Percentiles rank a stretch among this genome's conserved stretches.
These are phyloP conservation scores for Plutella xylostella DNA, from an alignment of 2,888 invertebrate species.

Conservation along the genomic window DNA sequence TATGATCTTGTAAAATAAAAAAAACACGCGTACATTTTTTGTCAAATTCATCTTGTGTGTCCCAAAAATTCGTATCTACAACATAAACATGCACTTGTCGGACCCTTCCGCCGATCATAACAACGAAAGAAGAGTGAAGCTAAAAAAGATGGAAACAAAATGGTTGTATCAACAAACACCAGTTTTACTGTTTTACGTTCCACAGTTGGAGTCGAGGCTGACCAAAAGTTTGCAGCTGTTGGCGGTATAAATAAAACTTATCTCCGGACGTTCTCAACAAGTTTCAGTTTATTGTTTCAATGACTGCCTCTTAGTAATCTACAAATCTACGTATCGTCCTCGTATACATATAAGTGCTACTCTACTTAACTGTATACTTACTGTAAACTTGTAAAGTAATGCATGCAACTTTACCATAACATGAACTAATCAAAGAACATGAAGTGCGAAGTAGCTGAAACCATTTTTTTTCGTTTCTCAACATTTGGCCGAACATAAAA, in stretches of 20 bases:
- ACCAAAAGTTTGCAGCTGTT: slow-evolving; percentile 71
- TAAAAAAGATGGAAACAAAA: slow-evolving; percentile 42
- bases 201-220: slow-evolving; percentile 40
- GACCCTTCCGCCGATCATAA: slow-evolving; percentile 28
- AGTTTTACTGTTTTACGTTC: slow-evolving; percentile 22
- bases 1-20: no score
- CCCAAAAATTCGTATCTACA: slow-evolving; percentile 17
- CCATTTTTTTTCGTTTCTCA: no score
- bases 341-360: no score
- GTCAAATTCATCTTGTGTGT: slow-evolving; percentile 31
- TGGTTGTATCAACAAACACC: slow-evolving; percentile 48
- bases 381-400: no score
- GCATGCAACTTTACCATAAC: no score
- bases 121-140: slow-evolving; percentile 29
- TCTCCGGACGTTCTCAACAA: slow-evolving; percentile 58
- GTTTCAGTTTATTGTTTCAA: slow-evolving; percentile 57
- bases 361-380: no score
- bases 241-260: slow-evolving; percentile 63
- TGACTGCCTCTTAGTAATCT: no score
- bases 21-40: no score
- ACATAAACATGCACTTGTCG: slow-evolving; percentile 12
- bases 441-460: no score
- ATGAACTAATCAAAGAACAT: no score
- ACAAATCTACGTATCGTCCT: no score
- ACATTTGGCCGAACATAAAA: no score